A percentile compares a stretch with the other conserved stretches of the same genome.
phyloP scores from a whole-genome alignment of 2,113 vertebrate species.

The Dipodomys stephensi region DNA sequence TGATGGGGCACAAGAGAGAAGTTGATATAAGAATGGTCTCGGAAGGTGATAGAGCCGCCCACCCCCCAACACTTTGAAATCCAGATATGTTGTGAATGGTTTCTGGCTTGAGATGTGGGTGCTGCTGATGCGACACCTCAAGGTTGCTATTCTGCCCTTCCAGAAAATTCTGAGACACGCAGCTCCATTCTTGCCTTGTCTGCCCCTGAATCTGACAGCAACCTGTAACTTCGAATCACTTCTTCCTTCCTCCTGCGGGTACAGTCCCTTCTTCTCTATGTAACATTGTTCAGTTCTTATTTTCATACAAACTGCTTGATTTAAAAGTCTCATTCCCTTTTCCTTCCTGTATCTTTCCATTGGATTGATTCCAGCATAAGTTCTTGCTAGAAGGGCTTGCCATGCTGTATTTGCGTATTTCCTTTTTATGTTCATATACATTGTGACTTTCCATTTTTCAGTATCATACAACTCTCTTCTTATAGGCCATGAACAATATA shows the following conservation, averaged over 20 bases:
- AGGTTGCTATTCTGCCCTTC: neutral
- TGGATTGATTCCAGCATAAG: slow-evolving; percentile 6
- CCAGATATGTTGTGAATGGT: neutral
- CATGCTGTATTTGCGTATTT: neutral
- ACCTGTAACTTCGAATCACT: neutral
- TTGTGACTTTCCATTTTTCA: neutral
- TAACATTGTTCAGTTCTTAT: neutral
- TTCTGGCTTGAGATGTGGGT: slow-evolving; percentile 1
- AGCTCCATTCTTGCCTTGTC: neutral
- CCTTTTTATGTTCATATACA: neutral
- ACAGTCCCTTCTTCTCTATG: neutral
- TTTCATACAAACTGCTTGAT: neutral
- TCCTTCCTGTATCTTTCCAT: neutral
- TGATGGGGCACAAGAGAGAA: neutral
- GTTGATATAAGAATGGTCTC: neutral
- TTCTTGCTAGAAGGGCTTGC: neutral
- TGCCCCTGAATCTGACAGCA: neutral
- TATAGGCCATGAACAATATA: neutral
- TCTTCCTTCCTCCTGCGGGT: neutral
- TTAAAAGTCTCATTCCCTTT: neutral
- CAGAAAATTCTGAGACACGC: neutral
- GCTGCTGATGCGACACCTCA: neutral
- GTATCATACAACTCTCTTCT: neutral
- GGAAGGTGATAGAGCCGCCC: neutral
- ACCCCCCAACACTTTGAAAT: neutral